Evolutionary conservation across 2,113 vertebrate genomes (phyloP).

Genomic region (Platysteira castanea): DNA sequence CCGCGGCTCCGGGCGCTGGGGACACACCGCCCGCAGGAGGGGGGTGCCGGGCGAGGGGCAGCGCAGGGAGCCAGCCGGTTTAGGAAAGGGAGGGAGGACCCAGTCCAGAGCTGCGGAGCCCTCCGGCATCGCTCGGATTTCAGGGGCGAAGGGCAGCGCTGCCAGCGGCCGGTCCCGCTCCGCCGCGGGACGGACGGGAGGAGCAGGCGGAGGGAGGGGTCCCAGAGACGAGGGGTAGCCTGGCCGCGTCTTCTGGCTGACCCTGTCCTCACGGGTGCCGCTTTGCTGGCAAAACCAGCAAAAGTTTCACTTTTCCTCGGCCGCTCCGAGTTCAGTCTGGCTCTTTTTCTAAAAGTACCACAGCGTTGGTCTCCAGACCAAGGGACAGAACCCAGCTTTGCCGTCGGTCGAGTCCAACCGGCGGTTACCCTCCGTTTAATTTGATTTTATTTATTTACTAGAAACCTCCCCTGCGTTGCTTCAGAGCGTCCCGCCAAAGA

Average conservation of each 20-base stretch:
- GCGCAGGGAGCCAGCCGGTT: not conserved
- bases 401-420: no score
- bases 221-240: no score
- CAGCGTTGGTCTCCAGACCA: no score
- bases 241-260: not conserved
- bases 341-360: not conserved
- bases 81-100: not conserved
- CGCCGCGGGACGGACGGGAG: not conserved
- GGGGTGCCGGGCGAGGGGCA: not conserved
- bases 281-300: not conserved
- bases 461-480: constrained; percentile 75
- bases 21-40: not conserved
- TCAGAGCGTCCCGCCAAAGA: constrained; percentile 82
- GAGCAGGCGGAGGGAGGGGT: not conserved
- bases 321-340: not conserved
- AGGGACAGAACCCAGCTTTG: not conserved
- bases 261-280: not conserved
- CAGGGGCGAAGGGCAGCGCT: not conserved
- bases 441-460: not conserved
- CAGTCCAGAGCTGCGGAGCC: not conserved
- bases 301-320: not conserved
- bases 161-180: not conserved
- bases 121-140: not conserved
- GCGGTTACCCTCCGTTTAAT: not conserved
- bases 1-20: not conserved